Evolutionary conservation across 1,140 invertebrate genomes (phyloP), one percentile per base, ranked within the genome.

Genomic region (Bilobella aurantiaca): DNA sequence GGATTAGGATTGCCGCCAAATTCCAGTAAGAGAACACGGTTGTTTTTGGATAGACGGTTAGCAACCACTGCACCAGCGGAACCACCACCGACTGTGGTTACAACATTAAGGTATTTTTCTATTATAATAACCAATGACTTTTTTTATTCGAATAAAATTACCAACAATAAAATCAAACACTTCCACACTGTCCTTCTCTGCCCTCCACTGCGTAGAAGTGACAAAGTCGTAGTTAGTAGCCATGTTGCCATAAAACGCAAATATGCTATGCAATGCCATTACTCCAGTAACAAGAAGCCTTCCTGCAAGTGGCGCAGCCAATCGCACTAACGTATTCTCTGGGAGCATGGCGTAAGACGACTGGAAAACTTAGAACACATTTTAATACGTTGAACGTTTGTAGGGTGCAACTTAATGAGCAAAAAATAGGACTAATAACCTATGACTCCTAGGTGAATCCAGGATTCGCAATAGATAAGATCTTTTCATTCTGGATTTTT

Each of bases 151-250:
- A 42, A 42, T 8, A 42, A 42, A 42, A 42, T 56, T 56, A 56
- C 49, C 49, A 56, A 56, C 21, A 56, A 56, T 56, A 56, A 56
- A 56, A 56, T 56, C 49, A 56, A 56, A 56, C 25, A 12, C 23
- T 56, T 56, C 49, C 12, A 23, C 8, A 56, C 5, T 25, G 25
- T 56, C 21, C 21, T 56, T 23, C 14, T 56, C 14, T 23, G 5
- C 23, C 21, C 49, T 56, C 49, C 49, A 56, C 23, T 12, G 5
- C 49, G 14, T 8, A 5, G 49, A 56, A 14, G 8, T 25, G 23
- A 23, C 49, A 25, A 16, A 56, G 49, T 56, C 49, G 5, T 25
- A 5, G 25, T 23, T 16, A 8, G 5, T 16, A 5, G 49, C 49
- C 12, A 56, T 16, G 5, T 23, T 23, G 25, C 25, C 14, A 23